phyloP scores from a whole-genome alignment of 1,140 invertebrate species.

The Caenorhabditis brenneri region DNA sequence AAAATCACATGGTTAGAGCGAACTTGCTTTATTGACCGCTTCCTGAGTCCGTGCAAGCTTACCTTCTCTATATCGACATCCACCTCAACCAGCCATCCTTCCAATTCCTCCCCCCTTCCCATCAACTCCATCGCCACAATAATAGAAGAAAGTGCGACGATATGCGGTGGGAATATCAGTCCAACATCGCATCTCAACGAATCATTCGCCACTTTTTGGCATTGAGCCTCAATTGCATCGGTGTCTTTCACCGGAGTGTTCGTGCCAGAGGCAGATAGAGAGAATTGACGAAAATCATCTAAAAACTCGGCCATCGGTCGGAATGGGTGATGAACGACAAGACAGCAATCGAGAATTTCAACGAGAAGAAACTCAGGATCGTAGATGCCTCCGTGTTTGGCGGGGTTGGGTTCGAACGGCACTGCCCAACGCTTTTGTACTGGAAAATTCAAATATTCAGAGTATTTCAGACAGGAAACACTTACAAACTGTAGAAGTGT shows the following conservation, averaged over 20 bases:
- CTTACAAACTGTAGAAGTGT: conserved; percentile 66
- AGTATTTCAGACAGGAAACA: not conserved
- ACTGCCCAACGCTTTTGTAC: conserved; percentile 79
- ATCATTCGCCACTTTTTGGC: conserved; percentile 97
- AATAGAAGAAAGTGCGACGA: conserved; percentile 77
- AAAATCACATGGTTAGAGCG: too few species aligned
- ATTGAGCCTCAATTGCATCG: conserved; percentile 84
- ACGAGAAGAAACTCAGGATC: conserved; percentile 99
- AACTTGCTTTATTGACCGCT: too few species aligned
- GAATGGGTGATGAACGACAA: conserved; percentile 97
- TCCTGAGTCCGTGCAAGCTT: too few species aligned
- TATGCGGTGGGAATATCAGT: conserved; percentile 93
- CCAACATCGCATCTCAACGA: conserved; percentile 93
- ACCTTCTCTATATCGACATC: conserved; percentile 96
- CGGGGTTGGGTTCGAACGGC: not conserved
- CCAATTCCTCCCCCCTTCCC: conserved; percentile 77
- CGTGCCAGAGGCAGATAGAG: conserved; percentile 49
- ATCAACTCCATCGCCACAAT: conserved; percentile 60
- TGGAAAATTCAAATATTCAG: too few species aligned
- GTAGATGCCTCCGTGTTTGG: conserved; percentile 50
- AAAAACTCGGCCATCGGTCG: conserved; percentile 87
- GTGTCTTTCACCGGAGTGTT: conserved; percentile 73
- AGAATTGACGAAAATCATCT: conserved; percentile 77
- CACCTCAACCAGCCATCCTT: conserved; percentile 95
- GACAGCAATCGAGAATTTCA: conserved; percentile 96